phyloP scores from a whole-genome alignment of 1,140 invertebrate species.

The Penaeus indicus region DNA sequence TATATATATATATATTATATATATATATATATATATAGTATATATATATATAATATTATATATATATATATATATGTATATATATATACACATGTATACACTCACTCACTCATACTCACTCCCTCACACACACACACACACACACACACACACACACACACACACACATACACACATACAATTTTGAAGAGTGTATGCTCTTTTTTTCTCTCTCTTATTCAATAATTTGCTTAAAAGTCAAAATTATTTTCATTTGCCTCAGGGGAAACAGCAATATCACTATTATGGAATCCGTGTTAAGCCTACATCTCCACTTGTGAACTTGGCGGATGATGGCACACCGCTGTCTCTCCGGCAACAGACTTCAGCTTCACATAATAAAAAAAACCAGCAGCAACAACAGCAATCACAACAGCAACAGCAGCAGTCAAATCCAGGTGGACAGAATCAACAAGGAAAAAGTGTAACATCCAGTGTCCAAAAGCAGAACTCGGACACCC shows the following conservation, averaged over 20 bases:
- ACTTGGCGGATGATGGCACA: constrained; percentile 74
- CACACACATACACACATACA: too few relatives aligned
- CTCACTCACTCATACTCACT: too few relatives aligned
- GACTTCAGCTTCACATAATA: constrained; percentile 67
- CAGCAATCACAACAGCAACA: background rate
- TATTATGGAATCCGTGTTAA: constrained; percentile 99
- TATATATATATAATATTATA: too few relatives aligned
- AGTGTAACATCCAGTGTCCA: constrained; percentile 25
- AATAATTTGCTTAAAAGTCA: too few relatives aligned
- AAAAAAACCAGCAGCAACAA: constrained; percentile 65
- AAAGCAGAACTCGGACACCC: constrained; percentile 67
- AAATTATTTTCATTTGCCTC: constrained; percentile 67
- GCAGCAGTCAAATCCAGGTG: constrained; percentile 67
- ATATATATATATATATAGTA: too few relatives aligned
- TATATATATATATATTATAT: too few relatives aligned
- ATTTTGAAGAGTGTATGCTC: too few relatives aligned
- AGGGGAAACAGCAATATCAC: constrained; percentile 99
- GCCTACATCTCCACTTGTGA: constrained; percentile 83
- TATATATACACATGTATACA: too few relatives aligned
- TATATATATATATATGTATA: too few relatives aligned
- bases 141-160: too few relatives aligned
- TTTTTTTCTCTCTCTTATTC: too few relatives aligned
- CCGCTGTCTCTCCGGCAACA: constrained; percentile 70
- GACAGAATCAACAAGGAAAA: constrained; percentile 53
- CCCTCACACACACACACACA: too few relatives aligned